A percentile compares a stretch with the other conserved stretches of the same genome.
phyloP scores from a whole-genome alignment of 1,140 invertebrate species.

The Plectus sambesii region DNA sequence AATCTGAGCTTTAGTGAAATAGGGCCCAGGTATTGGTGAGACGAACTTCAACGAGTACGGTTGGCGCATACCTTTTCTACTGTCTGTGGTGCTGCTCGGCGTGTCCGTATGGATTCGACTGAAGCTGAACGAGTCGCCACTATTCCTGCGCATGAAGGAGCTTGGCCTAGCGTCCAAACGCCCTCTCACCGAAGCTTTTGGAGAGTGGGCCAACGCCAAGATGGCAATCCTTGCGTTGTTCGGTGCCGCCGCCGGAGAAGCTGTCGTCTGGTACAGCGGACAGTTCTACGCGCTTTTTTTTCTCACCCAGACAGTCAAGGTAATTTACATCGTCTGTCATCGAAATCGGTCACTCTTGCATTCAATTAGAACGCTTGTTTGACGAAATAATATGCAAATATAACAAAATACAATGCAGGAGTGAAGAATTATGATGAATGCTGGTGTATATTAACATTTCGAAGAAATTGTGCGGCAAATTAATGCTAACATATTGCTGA shows the following conservation, averaged over 20 bases:
- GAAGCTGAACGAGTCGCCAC: neutral
- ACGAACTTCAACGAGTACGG: neutral
- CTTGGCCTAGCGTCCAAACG: neutral
- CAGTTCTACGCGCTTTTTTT: slow-evolving; percentile 9
- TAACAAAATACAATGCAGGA: no score
- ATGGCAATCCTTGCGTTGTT: slow-evolving; percentile 8
- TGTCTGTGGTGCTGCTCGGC: neutral
- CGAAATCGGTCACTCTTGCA: no score
- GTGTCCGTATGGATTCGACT: neutral
- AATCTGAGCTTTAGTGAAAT: no score
- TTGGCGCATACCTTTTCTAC: slow-evolving; percentile 1
- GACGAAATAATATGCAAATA: no score
- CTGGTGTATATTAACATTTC: no score
- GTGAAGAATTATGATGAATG: no score
- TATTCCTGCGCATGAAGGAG: neutral
- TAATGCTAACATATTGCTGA: no score
- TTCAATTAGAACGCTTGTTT: no score
- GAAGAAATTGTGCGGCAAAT: no score
- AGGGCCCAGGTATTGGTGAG: neutral
- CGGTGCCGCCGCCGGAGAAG: neutral
- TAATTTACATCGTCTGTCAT: no score
- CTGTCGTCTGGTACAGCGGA: slow-evolving; percentile 3
- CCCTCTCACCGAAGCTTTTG: slow-evolving; percentile 7
- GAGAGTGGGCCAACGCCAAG: slow-evolving; percentile 3
- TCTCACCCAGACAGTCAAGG: slow-evolving; percentile 3